Evolutionary conservation across 2,797 vertebrate genomes (phyloP).

Genomic region (Lacerta agilis): DNA sequence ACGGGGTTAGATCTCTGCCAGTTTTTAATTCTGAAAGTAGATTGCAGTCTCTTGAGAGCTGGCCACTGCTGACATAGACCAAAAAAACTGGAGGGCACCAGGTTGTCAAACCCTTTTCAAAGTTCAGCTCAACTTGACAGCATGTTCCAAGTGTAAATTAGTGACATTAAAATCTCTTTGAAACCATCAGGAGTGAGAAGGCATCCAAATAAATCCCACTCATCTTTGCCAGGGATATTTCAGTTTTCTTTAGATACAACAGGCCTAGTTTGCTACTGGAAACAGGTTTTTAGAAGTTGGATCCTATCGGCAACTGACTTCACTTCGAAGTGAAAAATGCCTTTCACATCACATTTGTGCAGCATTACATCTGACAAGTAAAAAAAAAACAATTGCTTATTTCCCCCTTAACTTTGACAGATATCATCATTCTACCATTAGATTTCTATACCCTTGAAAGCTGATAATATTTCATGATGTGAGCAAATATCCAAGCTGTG

Average conservation of each 20-base stretch:
- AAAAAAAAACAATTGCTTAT: constrained; percentile 28
- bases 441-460: neutral
- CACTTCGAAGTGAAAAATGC: constrained; percentile 35
- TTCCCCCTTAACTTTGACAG: neutral
- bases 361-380: constrained; percentile 37
- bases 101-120: neutral
- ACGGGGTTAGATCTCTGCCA: too few species aligned
- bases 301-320: constrained; percentile 55
- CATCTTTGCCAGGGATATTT: constrained; percentile 45
- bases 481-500: neutral
- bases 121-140: constrained; percentile 19
- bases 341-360: constrained; percentile 56
- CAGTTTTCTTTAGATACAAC: constrained; percentile 67
- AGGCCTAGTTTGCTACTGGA: constrained; percentile 60
- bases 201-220: constrained; percentile 50
- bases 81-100: too few species aligned
- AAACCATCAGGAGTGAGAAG: constrained; percentile 33
- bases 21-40: too few species aligned
- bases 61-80: too few species aligned
- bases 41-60: too few species aligned
- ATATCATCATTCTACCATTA: constrained; percentile 23
- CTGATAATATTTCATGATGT: rapidly evolving
- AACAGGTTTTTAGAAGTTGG: constrained; percentile 48
- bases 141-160: constrained; percentile 32
- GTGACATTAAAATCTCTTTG: constrained; percentile 26